Conservation (phyloP, 2,888 invertebrate species). For the Cantharis nigra region DNA sequence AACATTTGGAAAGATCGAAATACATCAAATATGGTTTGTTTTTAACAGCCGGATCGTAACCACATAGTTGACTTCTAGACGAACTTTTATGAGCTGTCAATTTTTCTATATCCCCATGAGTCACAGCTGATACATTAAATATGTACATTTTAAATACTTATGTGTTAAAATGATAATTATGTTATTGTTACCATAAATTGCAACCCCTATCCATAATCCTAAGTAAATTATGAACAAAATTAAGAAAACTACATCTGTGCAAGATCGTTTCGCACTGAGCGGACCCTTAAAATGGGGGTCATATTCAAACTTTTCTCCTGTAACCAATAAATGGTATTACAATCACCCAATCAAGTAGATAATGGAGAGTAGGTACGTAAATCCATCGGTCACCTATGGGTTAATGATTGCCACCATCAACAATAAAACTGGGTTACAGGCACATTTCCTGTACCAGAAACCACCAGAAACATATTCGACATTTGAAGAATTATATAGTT, state of each 20-base stretch:
- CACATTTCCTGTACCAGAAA: no score
- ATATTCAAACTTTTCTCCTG: constrained; percentile 75
- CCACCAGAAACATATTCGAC: no score
- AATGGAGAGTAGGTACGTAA: no score
- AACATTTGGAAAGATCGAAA: constrained; percentile 82
- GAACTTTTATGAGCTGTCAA: constrained; percentile 82
- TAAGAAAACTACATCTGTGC: constrained; percentile 89
- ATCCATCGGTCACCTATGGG: no score
- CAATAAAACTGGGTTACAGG: no score
- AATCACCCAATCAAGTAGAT: no score
- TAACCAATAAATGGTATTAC: constrained; percentile 43
- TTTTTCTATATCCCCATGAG: constrained; percentile 73
- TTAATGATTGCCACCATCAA: no score
- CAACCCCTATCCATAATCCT: constrained; percentile 77
- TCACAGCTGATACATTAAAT: constrained; percentile 62
- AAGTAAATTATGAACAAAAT: constrained; percentile 79
- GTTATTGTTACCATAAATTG: constrained; percentile 69
- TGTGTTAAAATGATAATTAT: background rate
- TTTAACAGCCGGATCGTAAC: constrained; percentile 68
- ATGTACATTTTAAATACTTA: background rate
- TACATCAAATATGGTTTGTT: constrained; percentile 77
- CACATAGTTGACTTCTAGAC: constrained; percentile 74
- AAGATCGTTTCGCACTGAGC: constrained; percentile 76
- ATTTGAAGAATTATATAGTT: no score
- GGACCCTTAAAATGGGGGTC: constrained; percentile 84